phyloP scores from a whole-genome alignment of 2,113 vertebrate species.

The Mirounga angustirostris region DNA sequence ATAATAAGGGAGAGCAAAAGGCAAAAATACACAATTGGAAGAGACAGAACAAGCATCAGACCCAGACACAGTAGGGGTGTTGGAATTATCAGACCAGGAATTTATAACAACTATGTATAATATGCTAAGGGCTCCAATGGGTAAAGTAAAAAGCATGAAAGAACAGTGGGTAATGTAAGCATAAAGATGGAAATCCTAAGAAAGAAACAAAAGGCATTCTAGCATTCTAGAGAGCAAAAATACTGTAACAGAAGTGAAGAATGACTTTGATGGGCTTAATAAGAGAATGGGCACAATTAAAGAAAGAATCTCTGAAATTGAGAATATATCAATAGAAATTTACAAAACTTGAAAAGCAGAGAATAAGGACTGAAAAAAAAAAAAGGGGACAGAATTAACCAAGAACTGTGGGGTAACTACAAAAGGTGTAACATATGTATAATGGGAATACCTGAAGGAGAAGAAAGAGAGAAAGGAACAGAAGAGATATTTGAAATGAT shows the following conservation, averaged over 20 bases:
- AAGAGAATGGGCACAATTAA: not conserved
- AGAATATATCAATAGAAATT: not conserved
- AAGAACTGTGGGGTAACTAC: not conserved
- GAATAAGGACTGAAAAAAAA: not conserved
- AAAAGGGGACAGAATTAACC: not conserved
- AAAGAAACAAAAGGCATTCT: not conserved
- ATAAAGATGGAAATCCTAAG: not conserved
- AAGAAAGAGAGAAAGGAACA: not conserved
- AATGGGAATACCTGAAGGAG: not conserved
- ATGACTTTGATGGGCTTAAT: not conserved
- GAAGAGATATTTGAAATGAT: not conserved
- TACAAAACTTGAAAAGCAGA: not conserved
- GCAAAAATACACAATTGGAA: not conserved
- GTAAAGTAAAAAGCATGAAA: not conserved
- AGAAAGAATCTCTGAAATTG: not conserved
- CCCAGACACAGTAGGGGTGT: not conserved
- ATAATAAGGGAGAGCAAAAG: not conserved
- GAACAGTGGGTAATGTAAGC: not conserved
- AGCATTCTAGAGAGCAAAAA: not conserved
- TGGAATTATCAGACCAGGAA: not conserved
- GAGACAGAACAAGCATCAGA: not conserved
- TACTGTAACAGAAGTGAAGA: not conserved
- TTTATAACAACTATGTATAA: not conserved
- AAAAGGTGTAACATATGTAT: not conserved
- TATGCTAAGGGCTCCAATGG: not conserved